Evolutionary conservation across 2,797 vertebrate species (phyloP), one percentile per base, ranked within the genome.

Genomic region (Zenarchopterus dispar): DNA sequence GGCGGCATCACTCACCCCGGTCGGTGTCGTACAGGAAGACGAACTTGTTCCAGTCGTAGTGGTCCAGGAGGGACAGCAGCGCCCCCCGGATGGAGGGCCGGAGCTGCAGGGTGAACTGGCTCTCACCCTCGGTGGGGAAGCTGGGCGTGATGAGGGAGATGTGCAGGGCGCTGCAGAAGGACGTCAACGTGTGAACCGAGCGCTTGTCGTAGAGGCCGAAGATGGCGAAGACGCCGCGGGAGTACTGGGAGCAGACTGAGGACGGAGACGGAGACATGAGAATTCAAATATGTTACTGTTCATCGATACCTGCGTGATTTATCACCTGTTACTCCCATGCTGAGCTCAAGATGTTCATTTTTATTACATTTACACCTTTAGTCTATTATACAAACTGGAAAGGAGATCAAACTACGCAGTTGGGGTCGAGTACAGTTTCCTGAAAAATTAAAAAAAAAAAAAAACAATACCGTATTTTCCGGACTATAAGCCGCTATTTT

Each of bases 201-300:
- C 96, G 95, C 92, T 97, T 97, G 81, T 98, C 97, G 56, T 98
- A 98, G 62, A 98, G 94, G 92, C 97, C 97, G 88, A 98, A 98
- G 90, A 98, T 98, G 91, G 97, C 96, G 84, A 97, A 98, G 85
- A 98, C 97, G 87, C 97, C 97, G 77, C 97, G 94, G 63, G 97
- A 97, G 85, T 97, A 98, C 89, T 98, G 92, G 10, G 91, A 93
- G 70, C 91, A 93, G 73, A 93, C 91, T 92, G 85, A 0, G 44
- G 65, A 44, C 7, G 46, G 36, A 60, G 23, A 45, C 0, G 33
- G 39, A 3, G n/a, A 31, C 2, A 31, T 21, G 6, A n/a, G 16
- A 41, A 23, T 16, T 36, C 33, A 36, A 28, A 28, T 6, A 28
- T 28, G 28, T 28, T 28, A 3, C 28, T 7, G 8, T 28, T 6